Evolutionary conservation across 2,888 invertebrate species (phyloP).

Genomic region (Chrysodeixis includens): DNA sequence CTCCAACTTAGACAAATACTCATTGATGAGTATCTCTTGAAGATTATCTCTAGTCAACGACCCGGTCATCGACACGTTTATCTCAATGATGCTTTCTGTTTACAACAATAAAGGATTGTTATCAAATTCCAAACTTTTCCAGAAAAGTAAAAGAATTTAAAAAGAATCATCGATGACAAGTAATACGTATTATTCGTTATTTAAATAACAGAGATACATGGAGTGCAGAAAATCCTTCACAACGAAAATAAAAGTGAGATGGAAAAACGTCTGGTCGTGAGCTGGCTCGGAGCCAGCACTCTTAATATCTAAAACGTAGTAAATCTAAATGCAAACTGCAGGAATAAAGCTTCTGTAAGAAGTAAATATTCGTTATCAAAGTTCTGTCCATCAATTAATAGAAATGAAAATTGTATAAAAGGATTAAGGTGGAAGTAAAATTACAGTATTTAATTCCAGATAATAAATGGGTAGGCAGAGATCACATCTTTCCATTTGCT

Average conservation of each 20-base stretch:
- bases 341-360: conserved; percentile 20
- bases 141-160: conserved; percentile 7
- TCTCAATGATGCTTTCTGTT: conserved; percentile 26
- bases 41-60: conserved; percentile 46
- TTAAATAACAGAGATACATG: conserved; percentile 37
- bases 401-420: not conserved
- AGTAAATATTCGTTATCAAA: not conserved
- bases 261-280: conserved; percentile 39
- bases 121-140: conserved; percentile 20
- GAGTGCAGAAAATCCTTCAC: conserved; percentile 54
- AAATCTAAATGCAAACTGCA: conserved; percentile 44
- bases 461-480: too few species aligned
- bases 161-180: conserved; percentile 42
- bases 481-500: too few species aligned
- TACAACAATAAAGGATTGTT: conserved; percentile 27
- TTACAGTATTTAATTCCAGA: too few species aligned
- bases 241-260: conserved; percentile 59
- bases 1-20: conserved; percentile 18
- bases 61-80: conserved; percentile 33
- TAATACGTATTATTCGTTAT: conserved; percentile 14
- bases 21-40: conserved; percentile 34
- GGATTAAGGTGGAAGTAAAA: too few species aligned
- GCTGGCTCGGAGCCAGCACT: conserved; percentile 50
- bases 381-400: not conserved
- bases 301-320: conserved; percentile 39